These are phyloP conservation scores for Eupeodes latifasciatus DNA, from an alignment of 2,888 invertebrate species.

Conservation along the genomic window DNA sequence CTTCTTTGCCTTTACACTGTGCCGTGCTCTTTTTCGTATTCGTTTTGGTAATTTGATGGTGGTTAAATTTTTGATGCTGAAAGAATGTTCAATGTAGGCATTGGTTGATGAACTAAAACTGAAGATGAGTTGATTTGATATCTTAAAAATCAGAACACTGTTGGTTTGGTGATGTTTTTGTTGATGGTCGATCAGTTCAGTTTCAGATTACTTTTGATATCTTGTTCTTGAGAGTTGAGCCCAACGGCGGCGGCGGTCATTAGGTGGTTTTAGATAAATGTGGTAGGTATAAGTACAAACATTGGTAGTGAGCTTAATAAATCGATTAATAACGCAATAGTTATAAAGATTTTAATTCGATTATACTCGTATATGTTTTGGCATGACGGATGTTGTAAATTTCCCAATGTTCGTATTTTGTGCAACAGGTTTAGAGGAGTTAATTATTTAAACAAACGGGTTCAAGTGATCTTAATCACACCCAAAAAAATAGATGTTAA, in stretches of 20 bases:
- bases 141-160: neutral
- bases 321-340: no score
- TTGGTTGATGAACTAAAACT: neutral
- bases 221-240: slow-evolving; percentile 8
- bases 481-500: no score
- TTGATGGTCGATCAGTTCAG: neutral
- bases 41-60: neutral
- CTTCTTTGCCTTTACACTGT: neutral
- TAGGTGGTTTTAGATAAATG: neutral
- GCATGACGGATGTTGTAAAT: no score
- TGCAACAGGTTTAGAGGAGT: no score
- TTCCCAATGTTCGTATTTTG: no score
- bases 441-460: no score
- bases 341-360: no score
- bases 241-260: neutral
- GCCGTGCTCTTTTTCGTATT: neutral
- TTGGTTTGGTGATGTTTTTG: neutral
- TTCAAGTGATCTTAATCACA: no score
- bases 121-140: neutral
- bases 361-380: no score
- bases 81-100: neutral
- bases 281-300: no score
- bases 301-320: no score
- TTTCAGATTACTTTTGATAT: neutral
- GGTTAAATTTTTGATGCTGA: neutral